These are phyloP conservation scores for Callipepla californica DNA, from an alignment of 2,113 vertebrate genomes.

Conservation along the genomic window DNA sequence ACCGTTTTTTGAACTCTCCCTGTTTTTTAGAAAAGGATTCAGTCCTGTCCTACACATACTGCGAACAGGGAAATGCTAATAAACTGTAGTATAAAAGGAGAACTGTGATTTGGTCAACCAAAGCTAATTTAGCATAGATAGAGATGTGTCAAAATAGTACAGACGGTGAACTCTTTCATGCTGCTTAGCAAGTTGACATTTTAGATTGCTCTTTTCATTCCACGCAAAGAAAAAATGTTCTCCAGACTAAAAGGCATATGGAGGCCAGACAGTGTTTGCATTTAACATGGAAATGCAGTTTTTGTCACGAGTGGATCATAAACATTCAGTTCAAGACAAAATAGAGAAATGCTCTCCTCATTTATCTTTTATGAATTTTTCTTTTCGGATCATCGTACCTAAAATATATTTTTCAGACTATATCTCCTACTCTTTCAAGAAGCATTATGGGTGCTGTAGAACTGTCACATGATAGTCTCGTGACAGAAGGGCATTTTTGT, in stretches of 20 bases:
- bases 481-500: not conserved
- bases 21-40: not conserved
- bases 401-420: not conserved
- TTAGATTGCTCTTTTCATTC: not conserved
- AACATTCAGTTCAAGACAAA: not conserved
- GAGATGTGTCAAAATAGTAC: not conserved
- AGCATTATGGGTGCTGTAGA: not conserved
- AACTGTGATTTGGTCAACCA: not conserved
- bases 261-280: constrained; percentile 8
- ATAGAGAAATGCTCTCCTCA: not conserved
- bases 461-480: not conserved
- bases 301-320: not conserved
- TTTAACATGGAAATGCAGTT: not conserved
- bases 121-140: not conserved
- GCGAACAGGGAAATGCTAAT: not conserved
- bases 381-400: not conserved
- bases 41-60: not conserved
- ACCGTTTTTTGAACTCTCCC: not conserved
- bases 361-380: not conserved
- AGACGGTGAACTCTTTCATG: not conserved
- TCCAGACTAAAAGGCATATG: not conserved
- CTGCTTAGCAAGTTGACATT: not conserved
- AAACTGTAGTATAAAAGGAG: not conserved
- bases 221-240: not conserved
- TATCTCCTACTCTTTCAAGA: not conserved